Evolutionary conservation across 2,113 vertebrate species (phyloP).

Genomic region (Nothobranchius furzeri): DNA sequence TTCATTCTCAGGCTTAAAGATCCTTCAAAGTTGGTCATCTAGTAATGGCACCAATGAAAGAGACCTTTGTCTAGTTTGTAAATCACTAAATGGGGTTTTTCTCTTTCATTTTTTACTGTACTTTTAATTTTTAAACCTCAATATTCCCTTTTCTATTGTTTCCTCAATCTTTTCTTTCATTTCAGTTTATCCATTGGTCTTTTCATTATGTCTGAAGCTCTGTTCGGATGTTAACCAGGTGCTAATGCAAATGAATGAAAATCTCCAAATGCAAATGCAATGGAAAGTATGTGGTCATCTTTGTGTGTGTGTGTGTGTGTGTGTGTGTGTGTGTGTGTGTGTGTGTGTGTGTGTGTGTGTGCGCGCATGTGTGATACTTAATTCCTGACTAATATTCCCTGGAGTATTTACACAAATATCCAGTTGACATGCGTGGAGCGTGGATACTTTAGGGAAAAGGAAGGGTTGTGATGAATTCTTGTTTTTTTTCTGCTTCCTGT

Average conservation of each 20-base stretch:
- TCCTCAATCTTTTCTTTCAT: neutral
- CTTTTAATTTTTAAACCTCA: no score
- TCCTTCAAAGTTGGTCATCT: no score
- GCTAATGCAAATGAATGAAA: constrained; percentile 73
- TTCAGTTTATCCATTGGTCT: neutral
- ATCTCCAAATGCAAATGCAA: constrained; percentile 70
- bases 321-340: no score
- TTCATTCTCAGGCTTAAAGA: no score
- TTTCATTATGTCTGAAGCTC: neutral
- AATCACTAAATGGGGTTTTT: no score
- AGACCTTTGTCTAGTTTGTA: no score
- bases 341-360: neutral
- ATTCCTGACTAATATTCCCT: no score
- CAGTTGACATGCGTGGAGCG: no score
- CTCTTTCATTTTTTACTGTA: no score
- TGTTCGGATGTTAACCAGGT: constrained; percentile 17
- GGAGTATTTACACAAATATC: no score
- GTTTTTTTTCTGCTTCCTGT: neutral
- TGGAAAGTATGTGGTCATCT: constrained; percentile 45
- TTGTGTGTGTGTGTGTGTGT: constrained; percentile 1
- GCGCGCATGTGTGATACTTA: neutral
- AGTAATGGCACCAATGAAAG: no score
- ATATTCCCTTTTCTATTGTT: neutral
- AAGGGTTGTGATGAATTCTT: neutral
- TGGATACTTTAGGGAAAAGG: no score